A percentile compares a stretch with the other conserved stretches of the same genome.
phyloP scores from a whole-genome alignment of 2,888 invertebrate species.

The Phytoseiulus persimilis region DNA sequence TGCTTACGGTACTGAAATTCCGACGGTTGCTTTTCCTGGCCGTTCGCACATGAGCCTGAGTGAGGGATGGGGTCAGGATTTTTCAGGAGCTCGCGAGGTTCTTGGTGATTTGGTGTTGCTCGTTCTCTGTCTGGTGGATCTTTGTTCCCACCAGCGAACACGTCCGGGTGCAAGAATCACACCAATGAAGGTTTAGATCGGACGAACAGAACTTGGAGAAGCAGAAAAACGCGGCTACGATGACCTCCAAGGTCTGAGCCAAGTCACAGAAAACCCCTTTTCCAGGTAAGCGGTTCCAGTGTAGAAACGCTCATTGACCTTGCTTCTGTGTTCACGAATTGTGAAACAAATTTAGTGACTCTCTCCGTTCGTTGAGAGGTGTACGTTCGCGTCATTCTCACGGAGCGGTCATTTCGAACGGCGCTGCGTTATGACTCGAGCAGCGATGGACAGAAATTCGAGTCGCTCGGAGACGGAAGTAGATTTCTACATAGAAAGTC shows the following conservation, averaged over 20 bases:
- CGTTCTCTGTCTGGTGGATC: too few relatives aligned
- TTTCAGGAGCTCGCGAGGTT: too few relatives aligned
- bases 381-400: not conserved
- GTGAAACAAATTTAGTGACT: not conserved
- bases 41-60: too few relatives aligned
- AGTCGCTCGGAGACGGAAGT: not conserved
- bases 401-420: too few relatives aligned
- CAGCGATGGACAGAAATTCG: not conserved
- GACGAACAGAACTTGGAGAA: not conserved
- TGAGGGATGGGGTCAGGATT: too few relatives aligned
- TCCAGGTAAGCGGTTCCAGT: not conserved
- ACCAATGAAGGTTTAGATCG: not conserved
- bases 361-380: not conserved
- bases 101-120: too few relatives aligned
- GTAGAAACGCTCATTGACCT: not conserved
- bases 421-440: too few relatives aligned
- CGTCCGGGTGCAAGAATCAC: too few relatives aligned
- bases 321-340: not conserved
- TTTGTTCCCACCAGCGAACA: too few relatives aligned
- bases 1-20: not conserved
- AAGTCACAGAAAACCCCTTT: not conserved
- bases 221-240: not conserved
- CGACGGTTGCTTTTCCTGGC: not conserved
- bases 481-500: not conserved
- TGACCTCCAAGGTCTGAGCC: not conserved